These are phyloP conservation scores for Ceraclea dissimilis DNA, from an alignment of 2,888 invertebrate genomes.

Conservation along the genomic window DNA sequence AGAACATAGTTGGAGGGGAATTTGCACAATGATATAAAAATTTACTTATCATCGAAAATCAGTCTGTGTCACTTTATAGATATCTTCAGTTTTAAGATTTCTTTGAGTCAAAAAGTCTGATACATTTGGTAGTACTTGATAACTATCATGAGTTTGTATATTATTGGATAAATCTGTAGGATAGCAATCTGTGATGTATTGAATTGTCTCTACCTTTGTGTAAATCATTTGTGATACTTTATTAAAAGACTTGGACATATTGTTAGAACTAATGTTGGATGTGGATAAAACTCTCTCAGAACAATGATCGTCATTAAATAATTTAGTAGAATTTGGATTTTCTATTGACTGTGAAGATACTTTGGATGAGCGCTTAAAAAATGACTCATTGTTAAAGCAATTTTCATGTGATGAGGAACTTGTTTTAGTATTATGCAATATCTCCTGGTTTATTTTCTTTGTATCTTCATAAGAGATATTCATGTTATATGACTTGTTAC, in stretches of 20 bases:
- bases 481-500: background rate
- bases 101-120: too few relatives aligned
- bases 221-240: background rate
- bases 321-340: background rate
- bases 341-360: too few relatives aligned
- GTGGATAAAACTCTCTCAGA: background rate
- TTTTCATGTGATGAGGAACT: constrained; percentile 18
- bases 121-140: too few relatives aligned
- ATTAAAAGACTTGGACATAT: background rate
- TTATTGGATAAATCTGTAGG: background rate
- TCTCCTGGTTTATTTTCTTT: constrained; percentile 3
- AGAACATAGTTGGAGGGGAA: too few relatives aligned
- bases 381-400: background rate
- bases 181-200: background rate
- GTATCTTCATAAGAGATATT: constrained; percentile 3
- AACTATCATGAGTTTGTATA: too few relatives aligned
- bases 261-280: background rate
- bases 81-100: too few relatives aligned
- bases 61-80: too few relatives aligned
- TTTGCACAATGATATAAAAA: too few relatives aligned
- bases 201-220: background rate
- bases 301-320: background rate
- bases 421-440: constrained; percentile 6
- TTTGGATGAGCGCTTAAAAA: background rate
- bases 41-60: too few relatives aligned